Percentiles rank a stretch among this genome's conserved stretches.
Evolutionary conservation across 92 coral and sea anemone species (phyloP).

Genomic region (Phenganax subtilis): DNA sequence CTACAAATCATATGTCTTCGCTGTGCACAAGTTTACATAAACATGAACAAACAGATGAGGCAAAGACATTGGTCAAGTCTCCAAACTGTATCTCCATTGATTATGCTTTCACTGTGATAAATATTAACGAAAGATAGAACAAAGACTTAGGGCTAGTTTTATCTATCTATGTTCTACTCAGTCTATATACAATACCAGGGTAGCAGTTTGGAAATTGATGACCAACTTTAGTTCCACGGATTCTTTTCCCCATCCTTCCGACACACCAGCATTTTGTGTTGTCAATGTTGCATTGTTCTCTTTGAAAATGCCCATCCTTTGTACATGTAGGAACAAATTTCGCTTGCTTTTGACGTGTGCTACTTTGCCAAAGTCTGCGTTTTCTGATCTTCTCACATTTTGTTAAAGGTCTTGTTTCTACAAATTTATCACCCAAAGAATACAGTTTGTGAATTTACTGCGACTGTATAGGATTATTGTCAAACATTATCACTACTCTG

Average conservation of each 20-base stretch:
- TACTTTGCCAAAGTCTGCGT: conserved; percentile 35
- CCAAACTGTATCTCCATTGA: no score
- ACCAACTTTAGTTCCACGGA: conserved; percentile 58
- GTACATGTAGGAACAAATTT: conserved; percentile 70
- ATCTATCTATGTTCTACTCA: no score
- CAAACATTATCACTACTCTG: not conserved
- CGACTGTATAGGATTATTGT: not conserved
- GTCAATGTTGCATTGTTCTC: conserved; percentile 58
- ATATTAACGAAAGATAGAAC: no score
- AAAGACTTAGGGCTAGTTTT: no score
- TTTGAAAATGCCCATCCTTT: conserved; percentile 62
- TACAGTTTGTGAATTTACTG: not conserved
- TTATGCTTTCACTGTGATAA: no score
- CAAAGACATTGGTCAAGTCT: no score
- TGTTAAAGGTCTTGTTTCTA: conserved; percentile 17
- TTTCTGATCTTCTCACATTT: conserved; percentile 58
- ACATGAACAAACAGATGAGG: no score
- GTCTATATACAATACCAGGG: conserved; percentile 34
- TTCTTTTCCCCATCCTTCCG: conserved; percentile 56
- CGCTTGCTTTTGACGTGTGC: not conserved
- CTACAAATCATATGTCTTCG: no score
- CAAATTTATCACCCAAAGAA: not conserved
- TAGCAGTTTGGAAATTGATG: conserved; percentile 59
- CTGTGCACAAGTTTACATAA: no score
- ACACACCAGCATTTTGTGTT: conserved; percentile 84